phyloP scores from a whole-genome alignment of 2,113 vertebrate species.

The Tenrec ecaudatus region DNA sequence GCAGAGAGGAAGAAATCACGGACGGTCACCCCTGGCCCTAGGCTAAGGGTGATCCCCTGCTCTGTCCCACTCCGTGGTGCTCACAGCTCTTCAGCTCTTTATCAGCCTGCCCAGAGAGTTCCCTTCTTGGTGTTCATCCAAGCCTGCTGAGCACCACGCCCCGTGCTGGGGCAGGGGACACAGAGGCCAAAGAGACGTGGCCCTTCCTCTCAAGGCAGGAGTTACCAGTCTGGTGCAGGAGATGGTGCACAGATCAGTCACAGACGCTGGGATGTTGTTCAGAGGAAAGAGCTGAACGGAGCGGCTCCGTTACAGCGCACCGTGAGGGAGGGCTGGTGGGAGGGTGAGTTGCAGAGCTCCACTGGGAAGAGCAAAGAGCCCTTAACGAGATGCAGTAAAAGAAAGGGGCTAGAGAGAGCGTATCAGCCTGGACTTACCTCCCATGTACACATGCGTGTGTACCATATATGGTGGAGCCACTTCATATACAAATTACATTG shows the following conservation, averaged over 20 bases:
- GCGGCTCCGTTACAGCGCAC: not conserved
- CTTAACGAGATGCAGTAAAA: not conserved
- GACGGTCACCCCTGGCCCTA: not conserved
- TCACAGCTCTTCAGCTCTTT: not conserved
- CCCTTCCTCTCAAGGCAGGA: too few relatives aligned
- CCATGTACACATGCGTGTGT: too few relatives aligned
- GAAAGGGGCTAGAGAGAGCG: not conserved
- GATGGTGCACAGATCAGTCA: not conserved
- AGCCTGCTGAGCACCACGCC: not conserved
- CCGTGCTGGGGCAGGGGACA: not conserved
- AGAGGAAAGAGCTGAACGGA: not conserved
- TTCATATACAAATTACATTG: too few relatives aligned
- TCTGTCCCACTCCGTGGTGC: not conserved
- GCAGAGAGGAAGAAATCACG: not conserved
- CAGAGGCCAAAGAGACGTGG: not conserved
- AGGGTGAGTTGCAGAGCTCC: conserved; percentile 15
- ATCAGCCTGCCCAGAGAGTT: conserved; percentile 24
- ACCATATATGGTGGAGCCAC: too few relatives aligned
- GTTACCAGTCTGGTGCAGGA: not conserved
- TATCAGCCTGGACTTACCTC: too few relatives aligned
- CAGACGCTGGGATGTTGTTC: accelerated
- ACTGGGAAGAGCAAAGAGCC: conserved; percentile 18
- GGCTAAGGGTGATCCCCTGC: not conserved
- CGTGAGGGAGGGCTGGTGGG: not conserved
- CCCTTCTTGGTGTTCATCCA: conserved; percentile 16